Evolutionary conservation across 2,113 vertebrate genomes (phyloP).

Genomic region (Rhinogobius similis): DNA sequence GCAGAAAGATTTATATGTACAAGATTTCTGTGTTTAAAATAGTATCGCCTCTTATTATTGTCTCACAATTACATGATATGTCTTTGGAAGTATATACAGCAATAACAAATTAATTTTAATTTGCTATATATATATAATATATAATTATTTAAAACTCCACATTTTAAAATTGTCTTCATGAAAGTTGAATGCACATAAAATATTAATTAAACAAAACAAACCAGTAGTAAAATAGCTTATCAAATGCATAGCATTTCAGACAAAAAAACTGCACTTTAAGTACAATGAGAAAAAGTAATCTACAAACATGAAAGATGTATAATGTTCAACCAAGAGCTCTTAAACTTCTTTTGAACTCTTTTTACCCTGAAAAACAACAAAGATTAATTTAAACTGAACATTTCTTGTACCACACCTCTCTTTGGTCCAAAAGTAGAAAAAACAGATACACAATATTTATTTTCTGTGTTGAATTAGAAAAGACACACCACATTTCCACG

Average conservation of each 20-base stretch:
- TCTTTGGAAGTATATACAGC: slow-evolving; percentile 43
- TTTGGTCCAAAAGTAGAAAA: slow-evolving; percentile 7
- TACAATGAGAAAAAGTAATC: slow-evolving; percentile 57
- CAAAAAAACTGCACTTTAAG: slow-evolving; percentile 65
- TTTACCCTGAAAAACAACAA: slow-evolving; percentile 32
- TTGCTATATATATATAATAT: too few species aligned
- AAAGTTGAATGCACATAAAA: slow-evolving; percentile 44
- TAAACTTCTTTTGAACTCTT: neutral
- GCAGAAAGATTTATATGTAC: slow-evolving; percentile 59
- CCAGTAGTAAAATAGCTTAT: slow-evolving; percentile 71
- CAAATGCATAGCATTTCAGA: slow-evolving; percentile 83
- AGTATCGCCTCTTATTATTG: slow-evolving; percentile 22
- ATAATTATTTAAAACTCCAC: slow-evolving; percentile 44
- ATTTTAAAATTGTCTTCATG: slow-evolving; percentile 63
- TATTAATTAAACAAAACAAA: slow-evolving; percentile 49
- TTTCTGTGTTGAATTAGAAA: neutral
- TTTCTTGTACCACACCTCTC: neutral
- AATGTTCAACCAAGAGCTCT: slow-evolving; percentile 48
- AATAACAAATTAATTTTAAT: slow-evolving; percentile 31
- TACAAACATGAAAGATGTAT: slow-evolving; percentile 39
- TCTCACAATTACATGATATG: slow-evolving; percentile 32
- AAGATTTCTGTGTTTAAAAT: slow-evolving; percentile 39
- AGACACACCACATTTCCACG: slow-evolving; percentile 48
- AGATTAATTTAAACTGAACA: slow-evolving; percentile 5
- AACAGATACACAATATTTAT: neutral